These are phyloP conservation scores for Melangyna quadrimaculata DNA, from an alignment of 2,888 invertebrate genomes.

Conservation along the genomic window DNA sequence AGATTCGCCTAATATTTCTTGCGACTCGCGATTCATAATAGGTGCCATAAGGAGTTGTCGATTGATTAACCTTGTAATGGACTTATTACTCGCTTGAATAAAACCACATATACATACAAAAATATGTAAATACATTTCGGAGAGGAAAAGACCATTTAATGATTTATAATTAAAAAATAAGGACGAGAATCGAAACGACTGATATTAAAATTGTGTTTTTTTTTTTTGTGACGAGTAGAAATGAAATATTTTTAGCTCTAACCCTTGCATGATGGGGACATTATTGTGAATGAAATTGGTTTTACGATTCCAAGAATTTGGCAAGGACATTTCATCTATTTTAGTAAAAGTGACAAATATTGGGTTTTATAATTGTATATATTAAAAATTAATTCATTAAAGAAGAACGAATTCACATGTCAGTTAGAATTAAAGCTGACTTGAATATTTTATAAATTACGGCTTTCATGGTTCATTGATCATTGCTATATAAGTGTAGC, in stretches of 20 bases:
- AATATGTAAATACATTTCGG: neutral
- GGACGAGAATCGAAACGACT: neutral
- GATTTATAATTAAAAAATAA: slow-evolving; percentile 7
- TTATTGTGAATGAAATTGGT: neutral
- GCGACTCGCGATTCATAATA: no score
- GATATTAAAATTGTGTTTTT: neutral
- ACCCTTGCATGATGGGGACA: neutral
- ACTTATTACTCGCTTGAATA: neutral
- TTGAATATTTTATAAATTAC: no score
- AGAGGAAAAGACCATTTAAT: neutral
- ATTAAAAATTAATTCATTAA: no score
- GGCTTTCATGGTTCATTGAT: no score
- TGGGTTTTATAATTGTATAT: no score
- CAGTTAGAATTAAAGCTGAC: no score
- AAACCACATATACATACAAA: neutral
- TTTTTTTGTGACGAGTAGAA: neutral
- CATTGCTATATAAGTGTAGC: no score
- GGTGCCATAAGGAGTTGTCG: no score
- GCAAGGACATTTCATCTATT: neutral
- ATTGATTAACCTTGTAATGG: neutral
- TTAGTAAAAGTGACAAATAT: no score
- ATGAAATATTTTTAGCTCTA: neutral
- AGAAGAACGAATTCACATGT: no score
- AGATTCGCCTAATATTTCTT: no score
- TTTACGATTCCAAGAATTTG: neutral